A percentile compares a stretch with the other conserved stretches of the same genome.
These are phyloP conservation scores for Lasioglossum leucozonium DNA, from an alignment of 2,888 invertebrate genomes.

Conservation along the genomic window DNA sequence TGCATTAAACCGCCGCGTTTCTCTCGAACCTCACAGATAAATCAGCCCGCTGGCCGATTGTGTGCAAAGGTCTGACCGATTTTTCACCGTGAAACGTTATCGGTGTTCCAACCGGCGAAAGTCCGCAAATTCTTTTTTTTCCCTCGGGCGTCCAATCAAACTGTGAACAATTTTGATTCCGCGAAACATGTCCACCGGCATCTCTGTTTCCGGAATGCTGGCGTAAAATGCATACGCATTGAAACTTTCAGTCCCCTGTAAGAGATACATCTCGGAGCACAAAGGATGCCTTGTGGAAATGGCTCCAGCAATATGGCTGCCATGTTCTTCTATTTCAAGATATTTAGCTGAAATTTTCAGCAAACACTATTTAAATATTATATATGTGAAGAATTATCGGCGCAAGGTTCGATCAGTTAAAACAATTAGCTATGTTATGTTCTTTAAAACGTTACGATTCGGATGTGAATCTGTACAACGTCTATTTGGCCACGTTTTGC, in stretches of 20 bases:
- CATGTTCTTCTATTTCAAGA: not conserved
- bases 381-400: too few relatives aligned
- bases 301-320: too few relatives aligned
- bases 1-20: constrained; percentile 21
- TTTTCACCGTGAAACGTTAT: not conserved
- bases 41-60: constrained; percentile 50
- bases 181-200: not conserved
- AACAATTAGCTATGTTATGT: too few relatives aligned
- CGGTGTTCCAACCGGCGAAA: not conserved
- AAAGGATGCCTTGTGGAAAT: not conserved
- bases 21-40: constrained; percentile 29
- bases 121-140: not conserved
- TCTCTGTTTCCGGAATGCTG: too few relatives aligned
- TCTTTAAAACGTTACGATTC: too few relatives aligned
- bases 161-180: not conserved
- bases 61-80: constrained; percentile 45
- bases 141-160: not conserved
- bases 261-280: not conserved
- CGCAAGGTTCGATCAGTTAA: too few relatives aligned
- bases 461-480: too few relatives aligned
- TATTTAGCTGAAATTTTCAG: not conserved
- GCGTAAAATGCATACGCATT: not conserved
- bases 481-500: too few relatives aligned
- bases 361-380: not conserved
- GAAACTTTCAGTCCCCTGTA: not conserved